Evolutionary conservation across 2,113 vertebrate genomes (phyloP).

Genomic region (Colistium nudipinnis): DNA sequence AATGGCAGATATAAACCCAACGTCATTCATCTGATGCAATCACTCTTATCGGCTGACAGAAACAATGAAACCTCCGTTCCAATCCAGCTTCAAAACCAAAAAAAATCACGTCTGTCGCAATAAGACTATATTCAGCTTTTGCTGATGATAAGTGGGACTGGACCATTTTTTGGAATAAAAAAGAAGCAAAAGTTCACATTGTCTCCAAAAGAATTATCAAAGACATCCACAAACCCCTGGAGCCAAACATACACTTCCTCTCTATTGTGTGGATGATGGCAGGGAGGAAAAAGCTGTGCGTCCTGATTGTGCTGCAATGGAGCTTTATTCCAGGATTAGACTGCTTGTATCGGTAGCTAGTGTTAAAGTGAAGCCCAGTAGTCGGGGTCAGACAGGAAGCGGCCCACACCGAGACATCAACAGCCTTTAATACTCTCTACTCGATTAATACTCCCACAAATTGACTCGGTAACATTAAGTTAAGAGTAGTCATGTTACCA

Average conservation of each 20-base stretch:
- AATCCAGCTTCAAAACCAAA: slow-evolving; percentile 15
- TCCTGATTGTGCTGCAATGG: slow-evolving; percentile 68
- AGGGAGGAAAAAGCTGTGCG: slow-evolving; percentile 75
- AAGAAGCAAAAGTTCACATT: slow-evolving; percentile 11
- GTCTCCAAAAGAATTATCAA: slow-evolving; percentile 24
- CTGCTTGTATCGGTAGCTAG: slow-evolving; percentile 53
- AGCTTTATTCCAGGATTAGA: slow-evolving; percentile 67
- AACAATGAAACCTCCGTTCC: slow-evolving; percentile 36
- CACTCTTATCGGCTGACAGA: slow-evolving; percentile 21
- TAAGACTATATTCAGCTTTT: neutral
- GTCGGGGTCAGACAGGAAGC: slow-evolving; percentile 58
- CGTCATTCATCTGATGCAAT: slow-evolving; percentile 13
- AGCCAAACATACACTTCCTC: slow-evolving; percentile 63
- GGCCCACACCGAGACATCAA: slow-evolving; percentile 1
- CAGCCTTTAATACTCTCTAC: slow-evolving; percentile 4
- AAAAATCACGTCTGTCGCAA: neutral
- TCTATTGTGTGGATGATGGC: slow-evolving; percentile 66
- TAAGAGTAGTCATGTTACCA: too few relatives aligned
- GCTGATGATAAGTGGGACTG: slow-evolving; percentile 3
- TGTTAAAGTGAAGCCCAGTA: slow-evolving; percentile 40
- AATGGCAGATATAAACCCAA: slow-evolving; percentile 33
- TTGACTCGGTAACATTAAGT: slow-evolving; percentile 9
- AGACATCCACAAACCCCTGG: slow-evolving; percentile 7
- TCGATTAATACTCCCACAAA: slow-evolving; percentile 13
- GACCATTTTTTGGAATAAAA: neutral